Evolutionary conservation across 2,113 vertebrate genomes (phyloP), one percentile per base, ranked within the genome.

Genomic region (Entomyzon cyanotis): DNA sequence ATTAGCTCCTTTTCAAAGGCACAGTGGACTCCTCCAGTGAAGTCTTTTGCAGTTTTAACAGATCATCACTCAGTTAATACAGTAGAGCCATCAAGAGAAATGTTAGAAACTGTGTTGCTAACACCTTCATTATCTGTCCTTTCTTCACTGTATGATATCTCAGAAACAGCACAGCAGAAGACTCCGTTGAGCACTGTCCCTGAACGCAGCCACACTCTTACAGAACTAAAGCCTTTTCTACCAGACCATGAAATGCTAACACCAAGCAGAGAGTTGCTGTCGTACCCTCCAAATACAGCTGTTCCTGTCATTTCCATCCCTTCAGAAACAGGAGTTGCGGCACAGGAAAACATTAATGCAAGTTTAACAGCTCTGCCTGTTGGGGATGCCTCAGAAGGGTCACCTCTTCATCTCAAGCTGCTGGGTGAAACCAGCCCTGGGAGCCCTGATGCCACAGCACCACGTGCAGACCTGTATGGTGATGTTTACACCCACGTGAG

Each of bases 1-100:
- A 93, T 97, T 73, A 98, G 96, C 95, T 97, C 96, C 6, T 77
- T 98, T 93, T 96, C 96, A 49, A 98, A 98, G 59, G 73, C 89
- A 42, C 96, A 74, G 52, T 97, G 97, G 97, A 95, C 95, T 87
- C 74, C 96, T 89, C 95, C 95, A 1, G 68, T 95, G 68, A 91
- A 96, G 74, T 93, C 92, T 70, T 95, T 94, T 35, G 56, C 95
- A 22, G 69, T 92, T 96, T 52, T 97, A 17, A 12, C 84, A 33
- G 90, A 52, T 71, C 46, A 82, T 73, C 10, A 75, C 85, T 95
- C 95, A 35, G 87, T 59, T 93, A 90, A 93, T 88, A 81, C 87
- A 18, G 64, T 23, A 16, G 94, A 96, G 84, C 87, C 80, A 84
- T 89, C 95, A 69, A 74, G n/a, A 84, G 97, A 93, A 67, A 59